Evolutionary conservation across 2,888 invertebrate species (phyloP).

Genomic region (Heteromyza rotundicornis): DNA sequence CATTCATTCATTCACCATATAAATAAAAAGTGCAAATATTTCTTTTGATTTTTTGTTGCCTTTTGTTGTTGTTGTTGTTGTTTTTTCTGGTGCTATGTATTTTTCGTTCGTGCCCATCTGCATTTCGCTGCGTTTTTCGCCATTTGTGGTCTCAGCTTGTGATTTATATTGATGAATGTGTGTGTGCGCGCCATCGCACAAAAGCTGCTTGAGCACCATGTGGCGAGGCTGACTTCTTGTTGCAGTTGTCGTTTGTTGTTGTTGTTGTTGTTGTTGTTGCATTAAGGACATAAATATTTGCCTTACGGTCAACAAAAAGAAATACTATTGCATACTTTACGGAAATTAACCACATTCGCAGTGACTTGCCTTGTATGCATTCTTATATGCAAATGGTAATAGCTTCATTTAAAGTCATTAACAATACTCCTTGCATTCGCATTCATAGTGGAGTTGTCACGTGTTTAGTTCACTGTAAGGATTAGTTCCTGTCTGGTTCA

Average conservation of each 20-base stretch:
- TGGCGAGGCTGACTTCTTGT: constrained; percentile 35
- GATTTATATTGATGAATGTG: constrained; percentile 61
- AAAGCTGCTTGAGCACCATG: constrained; percentile 15
- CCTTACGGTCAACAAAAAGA: no score
- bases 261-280: constrained; percentile 19
- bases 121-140: constrained; percentile 34
- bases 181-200: constrained; percentile 24
- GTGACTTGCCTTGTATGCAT: constrained; percentile 31
- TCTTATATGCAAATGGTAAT: neutral
- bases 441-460: no score
- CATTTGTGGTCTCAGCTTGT: constrained; percentile 50
- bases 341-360: constrained; percentile 59
- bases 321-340: constrained; percentile 59
- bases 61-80: no score
- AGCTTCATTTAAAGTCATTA: neutral
- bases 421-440: no score
- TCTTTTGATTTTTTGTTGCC: constrained; percentile 35
- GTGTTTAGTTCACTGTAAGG: no score
- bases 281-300: constrained; percentile 38
- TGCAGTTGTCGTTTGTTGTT: constrained; percentile 40
- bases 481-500: no score
- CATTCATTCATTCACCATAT: constrained; percentile 27
- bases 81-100: no score
- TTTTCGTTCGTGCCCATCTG: neutral
- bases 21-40: constrained; percentile 49